phyloP scores from a whole-genome alignment of 2,888 invertebrate genomes.

The Brassicogethes aeneus region DNA sequence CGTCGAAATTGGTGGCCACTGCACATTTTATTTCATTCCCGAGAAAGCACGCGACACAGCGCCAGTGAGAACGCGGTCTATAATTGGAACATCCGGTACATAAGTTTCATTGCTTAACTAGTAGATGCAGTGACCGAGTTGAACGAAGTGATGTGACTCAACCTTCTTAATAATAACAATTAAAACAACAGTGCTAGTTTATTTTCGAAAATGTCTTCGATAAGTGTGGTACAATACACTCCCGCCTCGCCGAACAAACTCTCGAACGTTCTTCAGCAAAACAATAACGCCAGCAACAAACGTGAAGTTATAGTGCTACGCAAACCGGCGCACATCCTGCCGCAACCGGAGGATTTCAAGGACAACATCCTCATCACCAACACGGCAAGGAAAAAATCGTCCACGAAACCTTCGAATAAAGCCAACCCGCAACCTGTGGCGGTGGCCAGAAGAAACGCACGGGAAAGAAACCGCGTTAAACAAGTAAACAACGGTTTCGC shows the following conservation, averaged over 20 bases:
- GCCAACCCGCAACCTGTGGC: slow-evolving; percentile 62
- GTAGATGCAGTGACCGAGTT: slow-evolving; percentile 4
- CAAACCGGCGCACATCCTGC: slow-evolving; percentile 44
- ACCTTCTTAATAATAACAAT: no score
- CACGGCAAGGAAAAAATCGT: slow-evolving; percentile 30
- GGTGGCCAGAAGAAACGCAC: slow-evolving; percentile 81
- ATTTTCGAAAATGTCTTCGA: slow-evolving; percentile 30
- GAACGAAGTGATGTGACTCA: background rate
- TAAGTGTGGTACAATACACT: slow-evolving; percentile 52
- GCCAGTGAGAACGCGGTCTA: slow-evolving; percentile 11
- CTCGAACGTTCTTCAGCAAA: slow-evolving; percentile 58
- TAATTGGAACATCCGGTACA: slow-evolving; percentile 27
- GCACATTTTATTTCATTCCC: slow-evolving; percentile 28
- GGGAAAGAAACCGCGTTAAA: slow-evolving; percentile 87
- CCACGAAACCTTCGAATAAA: slow-evolving; percentile 17
- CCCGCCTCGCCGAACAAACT: slow-evolving; percentile 44
- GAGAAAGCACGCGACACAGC: slow-evolving; percentile 34
- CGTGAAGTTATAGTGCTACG: slow-evolving; percentile 49
- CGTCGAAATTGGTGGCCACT: slow-evolving; percentile 21
- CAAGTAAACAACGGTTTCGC: slow-evolving; percentile 90
- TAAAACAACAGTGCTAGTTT: background rate
- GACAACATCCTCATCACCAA: slow-evolving; percentile 32
- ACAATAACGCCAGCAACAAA: slow-evolving; percentile 25
- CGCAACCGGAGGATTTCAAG: slow-evolving; percentile 29
- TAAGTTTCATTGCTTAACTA: slow-evolving; percentile 6